Percentiles rank a stretch among this genome's conserved stretches.
phyloP scores from a whole-genome alignment of 1,140 invertebrate species.

The Halictus rubicundus region DNA sequence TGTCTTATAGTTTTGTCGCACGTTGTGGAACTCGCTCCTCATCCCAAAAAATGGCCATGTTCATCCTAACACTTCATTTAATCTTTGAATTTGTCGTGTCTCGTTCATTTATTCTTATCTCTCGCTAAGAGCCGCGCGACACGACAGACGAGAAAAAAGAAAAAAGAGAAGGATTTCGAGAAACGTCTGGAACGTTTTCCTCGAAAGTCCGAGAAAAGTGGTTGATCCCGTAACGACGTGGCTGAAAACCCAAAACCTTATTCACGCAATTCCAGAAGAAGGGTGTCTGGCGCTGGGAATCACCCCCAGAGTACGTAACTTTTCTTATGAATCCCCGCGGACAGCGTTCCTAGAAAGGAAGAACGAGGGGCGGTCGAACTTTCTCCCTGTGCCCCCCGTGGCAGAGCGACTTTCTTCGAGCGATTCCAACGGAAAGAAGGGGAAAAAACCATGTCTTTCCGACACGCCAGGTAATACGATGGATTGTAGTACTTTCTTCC shows the following conservation, averaged over 20 bases:
- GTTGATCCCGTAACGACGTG: slow-evolving; percentile 57
- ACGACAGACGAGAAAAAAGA: background rate
- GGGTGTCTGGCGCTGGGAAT: slow-evolving; percentile 30
- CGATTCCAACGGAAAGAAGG: background rate
- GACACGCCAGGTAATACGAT: slow-evolving; percentile 27
- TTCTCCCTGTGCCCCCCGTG: slow-evolving; percentile 14
- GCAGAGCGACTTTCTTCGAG: background rate
- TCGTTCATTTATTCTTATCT: background rate
- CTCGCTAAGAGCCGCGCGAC: too few relatives aligned
- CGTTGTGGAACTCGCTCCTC: too few relatives aligned
- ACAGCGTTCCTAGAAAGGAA: slow-evolving; percentile 34
- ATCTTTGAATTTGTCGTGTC: background rate
- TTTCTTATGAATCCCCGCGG: slow-evolving; percentile 69
- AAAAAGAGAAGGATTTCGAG: background rate
- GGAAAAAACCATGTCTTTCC: slow-evolving; percentile 33
- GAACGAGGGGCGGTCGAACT: slow-evolving; percentile 38
- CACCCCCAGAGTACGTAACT: slow-evolving; percentile 61
- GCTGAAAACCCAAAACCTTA: slow-evolving; percentile 43
- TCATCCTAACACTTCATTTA: too few relatives aligned
- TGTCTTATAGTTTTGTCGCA: too few relatives aligned
- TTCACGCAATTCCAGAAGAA: slow-evolving; percentile 19
- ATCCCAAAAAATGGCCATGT: too few relatives aligned
- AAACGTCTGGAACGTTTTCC: background rate
- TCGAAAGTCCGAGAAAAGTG: background rate
- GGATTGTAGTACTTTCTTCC: slow-evolving; percentile 29